Evolutionary conservation across 2,797 vertebrate genomes (phyloP).

Genomic region (Catharus ustulatus): DNA sequence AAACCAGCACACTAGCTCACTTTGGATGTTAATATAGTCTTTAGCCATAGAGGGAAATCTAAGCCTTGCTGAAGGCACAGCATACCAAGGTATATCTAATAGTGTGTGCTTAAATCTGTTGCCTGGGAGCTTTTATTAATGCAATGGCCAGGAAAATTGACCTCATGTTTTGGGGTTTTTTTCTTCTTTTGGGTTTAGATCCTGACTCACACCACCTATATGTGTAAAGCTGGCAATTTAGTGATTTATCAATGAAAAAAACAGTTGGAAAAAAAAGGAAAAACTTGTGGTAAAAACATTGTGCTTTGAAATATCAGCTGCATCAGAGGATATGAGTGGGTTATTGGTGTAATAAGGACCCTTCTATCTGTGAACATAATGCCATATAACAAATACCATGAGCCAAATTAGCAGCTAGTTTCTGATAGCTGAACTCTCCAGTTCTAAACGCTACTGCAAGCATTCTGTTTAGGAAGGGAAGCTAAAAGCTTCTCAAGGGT

Average conservation of each 20-base stretch:
- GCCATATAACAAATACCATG: background rate
- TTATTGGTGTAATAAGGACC: background rate
- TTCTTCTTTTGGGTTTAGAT: conserved; percentile 7
- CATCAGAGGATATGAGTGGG: background rate
- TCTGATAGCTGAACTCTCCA: background rate
- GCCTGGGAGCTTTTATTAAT: conserved; percentile 64
- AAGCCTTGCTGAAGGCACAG: conserved; percentile 34
- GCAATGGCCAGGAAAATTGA: conserved; percentile 54
- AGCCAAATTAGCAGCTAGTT: background rate
- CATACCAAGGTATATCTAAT: conserved; percentile 6
- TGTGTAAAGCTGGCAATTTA: conserved; percentile 61
- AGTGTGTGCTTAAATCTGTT: conserved; percentile 50
- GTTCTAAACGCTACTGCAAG: background rate
- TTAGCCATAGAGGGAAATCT: conserved; percentile 45
- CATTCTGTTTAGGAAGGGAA: conserved; percentile 48
- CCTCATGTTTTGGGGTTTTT: background rate
- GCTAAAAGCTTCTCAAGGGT: conserved; percentile 46
- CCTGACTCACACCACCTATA: conserved; percentile 12
- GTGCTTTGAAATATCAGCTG: conserved; percentile 64
- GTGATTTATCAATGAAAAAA: conserved; percentile 53
- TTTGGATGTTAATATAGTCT: conserved; percentile 18
- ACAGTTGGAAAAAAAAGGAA: conserved; percentile 40
- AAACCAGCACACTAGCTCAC: background rate
- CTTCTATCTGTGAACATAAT: background rate
- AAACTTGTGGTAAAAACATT: conserved; percentile 29